A percentile compares a stretch with the other conserved stretches of the same genome.
Conservation (phyloP, 1,140 invertebrate species). For the Heterodera carotae region DNA sequence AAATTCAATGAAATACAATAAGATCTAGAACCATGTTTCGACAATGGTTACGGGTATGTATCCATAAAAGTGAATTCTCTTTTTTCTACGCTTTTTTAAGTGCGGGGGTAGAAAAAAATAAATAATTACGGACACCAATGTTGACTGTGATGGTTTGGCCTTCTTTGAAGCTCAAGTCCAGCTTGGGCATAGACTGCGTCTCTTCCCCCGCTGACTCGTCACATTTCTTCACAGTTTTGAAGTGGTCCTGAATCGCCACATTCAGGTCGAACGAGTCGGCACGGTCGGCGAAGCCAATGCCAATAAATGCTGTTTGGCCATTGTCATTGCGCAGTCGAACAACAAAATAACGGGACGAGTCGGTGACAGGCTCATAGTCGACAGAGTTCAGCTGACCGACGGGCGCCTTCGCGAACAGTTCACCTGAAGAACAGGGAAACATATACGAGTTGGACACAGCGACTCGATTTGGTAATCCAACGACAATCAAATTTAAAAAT, state of each 20-base stretch:
- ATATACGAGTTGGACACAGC: too few relatives aligned
- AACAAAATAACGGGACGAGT: constrained; percentile 98
- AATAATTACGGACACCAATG: constrained; percentile 47
- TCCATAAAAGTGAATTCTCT: neutral
- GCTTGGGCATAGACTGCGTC: constrained; percentile 35
- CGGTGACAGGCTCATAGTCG: constrained; percentile 90
- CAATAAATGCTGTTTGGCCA: constrained; percentile 70
- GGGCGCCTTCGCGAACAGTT: constrained; percentile 96
- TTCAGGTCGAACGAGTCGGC: constrained; percentile 99
- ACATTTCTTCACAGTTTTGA: constrained; percentile 57
- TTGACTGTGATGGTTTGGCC: constrained; percentile 65
- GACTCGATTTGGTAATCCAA: too few relatives aligned
- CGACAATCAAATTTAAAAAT: neutral
- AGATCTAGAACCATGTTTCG: too few relatives aligned
- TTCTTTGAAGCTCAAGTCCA: constrained; percentile 65
- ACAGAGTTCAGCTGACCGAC: constrained; percentile 91
- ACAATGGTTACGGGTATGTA: too few relatives aligned
- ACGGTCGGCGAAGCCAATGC: constrained; percentile 80
- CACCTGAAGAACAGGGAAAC: too few relatives aligned
- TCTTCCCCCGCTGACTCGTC: constrained; percentile 47
- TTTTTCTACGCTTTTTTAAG: too few relatives aligned
- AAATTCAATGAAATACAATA: constrained; percentile 31
- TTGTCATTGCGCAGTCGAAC: constrained; percentile 90
- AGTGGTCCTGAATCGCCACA: constrained; percentile 73
- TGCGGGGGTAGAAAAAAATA: neutral